These are phyloP conservation scores for Euspilapteryx auroguttella DNA, from an alignment of 2,888 invertebrate genomes.

Conservation along the genomic window DNA sequence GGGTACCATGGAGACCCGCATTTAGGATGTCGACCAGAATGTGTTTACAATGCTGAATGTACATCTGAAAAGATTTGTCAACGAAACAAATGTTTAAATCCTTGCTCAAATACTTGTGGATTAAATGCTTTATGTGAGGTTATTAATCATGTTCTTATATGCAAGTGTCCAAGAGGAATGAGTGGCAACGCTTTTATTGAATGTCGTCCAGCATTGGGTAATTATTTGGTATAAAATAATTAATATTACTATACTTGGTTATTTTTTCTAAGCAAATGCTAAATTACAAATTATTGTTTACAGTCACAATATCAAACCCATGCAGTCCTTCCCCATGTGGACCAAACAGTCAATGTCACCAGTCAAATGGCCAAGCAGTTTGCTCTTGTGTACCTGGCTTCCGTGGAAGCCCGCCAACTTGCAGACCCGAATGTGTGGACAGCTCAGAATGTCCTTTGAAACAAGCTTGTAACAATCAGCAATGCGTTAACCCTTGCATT, in stretches of 20 bases:
- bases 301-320: constrained; percentile 52
- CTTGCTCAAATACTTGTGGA: constrained; percentile 73
- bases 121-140: constrained; percentile 70
- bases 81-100: constrained; percentile 70
- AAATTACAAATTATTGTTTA: constrained; percentile 11
- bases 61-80: constrained; percentile 65
- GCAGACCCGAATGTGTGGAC: constrained; percentile 76
- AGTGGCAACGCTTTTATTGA: constrained; percentile 69
- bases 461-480: constrained; percentile 72
- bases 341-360: constrained; percentile 73
- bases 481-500: constrained; percentile 76
- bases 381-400: constrained; percentile 76
- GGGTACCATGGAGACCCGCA: constrained; percentile 70
- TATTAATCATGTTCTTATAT: constrained; percentile 72
- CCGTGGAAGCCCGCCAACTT: constrained; percentile 74
- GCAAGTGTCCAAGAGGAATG: constrained; percentile 67
- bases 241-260: neutral
- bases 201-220: constrained; percentile 59
- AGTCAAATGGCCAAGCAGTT: constrained; percentile 67
- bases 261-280: neutral
- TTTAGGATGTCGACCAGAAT: constrained; percentile 71
- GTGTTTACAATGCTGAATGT: constrained; percentile 70
- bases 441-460: constrained; percentile 73
- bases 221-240: no score
- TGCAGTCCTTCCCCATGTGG: constrained; percentile 82